These are phyloP conservation scores for Thaumatotibia leucotreta DNA, from an alignment of 1,140 invertebrate species.

Conservation along the genomic window DNA sequence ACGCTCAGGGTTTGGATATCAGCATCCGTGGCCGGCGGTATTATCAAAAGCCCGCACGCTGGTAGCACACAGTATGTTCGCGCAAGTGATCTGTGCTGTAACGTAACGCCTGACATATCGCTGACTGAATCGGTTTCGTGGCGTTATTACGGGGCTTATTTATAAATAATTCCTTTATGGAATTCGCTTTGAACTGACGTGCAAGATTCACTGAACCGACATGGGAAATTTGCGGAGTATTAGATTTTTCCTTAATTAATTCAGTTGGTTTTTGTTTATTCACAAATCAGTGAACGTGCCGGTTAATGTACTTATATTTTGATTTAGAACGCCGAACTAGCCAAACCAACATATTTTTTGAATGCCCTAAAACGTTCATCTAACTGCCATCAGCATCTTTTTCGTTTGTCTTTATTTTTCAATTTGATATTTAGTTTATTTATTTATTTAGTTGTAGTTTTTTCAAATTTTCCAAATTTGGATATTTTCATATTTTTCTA, in stretches of 20 bases:
- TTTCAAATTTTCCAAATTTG: too few species aligned
- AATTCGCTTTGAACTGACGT: not conserved
- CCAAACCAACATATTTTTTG: too few species aligned
- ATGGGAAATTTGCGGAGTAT: not conserved
- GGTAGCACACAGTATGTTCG: too few species aligned
- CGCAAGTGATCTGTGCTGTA: not conserved
- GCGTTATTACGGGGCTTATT: constrained; percentile 1
- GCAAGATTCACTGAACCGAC: not conserved
- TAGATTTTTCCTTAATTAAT: not conserved
- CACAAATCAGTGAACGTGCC: not conserved
- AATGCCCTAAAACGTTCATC: too few species aligned
- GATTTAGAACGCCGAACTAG: not conserved
- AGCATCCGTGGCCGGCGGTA: too few species aligned
- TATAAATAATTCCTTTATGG: constrained; percentile 7
- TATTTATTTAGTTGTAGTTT: too few species aligned
- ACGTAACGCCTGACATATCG: constrained; percentile 1
- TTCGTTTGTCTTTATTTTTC: too few species aligned
- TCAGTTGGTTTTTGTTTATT: not conserved
- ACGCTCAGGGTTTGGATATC: too few species aligned
- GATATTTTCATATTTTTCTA: too few species aligned
- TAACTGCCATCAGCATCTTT: too few species aligned
- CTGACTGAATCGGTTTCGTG: not conserved
- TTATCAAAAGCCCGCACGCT: too few species aligned
- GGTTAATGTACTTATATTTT: not conserved
- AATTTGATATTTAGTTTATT: too few species aligned